Conservation (phyloP, 2,797 vertebrate species). For the Eulemur rubriventer region DNA sequence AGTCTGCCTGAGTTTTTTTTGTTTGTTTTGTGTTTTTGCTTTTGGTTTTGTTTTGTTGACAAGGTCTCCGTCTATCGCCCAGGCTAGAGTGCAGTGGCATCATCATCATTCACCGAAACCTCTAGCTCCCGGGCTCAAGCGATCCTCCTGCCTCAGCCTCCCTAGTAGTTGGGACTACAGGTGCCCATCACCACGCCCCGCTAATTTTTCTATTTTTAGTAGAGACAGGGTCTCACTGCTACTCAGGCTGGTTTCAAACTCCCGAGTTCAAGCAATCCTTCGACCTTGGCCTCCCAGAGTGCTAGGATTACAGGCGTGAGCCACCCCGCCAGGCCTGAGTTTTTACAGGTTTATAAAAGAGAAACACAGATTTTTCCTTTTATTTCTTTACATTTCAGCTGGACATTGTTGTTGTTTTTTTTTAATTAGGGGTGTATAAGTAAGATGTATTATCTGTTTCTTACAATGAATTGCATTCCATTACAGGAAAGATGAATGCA, state of each 20-base stretch:
- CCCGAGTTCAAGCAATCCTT: background rate
- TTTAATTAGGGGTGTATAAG: background rate
- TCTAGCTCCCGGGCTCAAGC: background rate
- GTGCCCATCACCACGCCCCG: background rate
- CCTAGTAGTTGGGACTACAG: background rate
- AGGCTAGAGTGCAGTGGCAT: background rate
- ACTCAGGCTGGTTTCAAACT: background rate
- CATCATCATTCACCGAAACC: background rate
- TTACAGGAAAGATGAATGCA: background rate
- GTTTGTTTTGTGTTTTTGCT: background rate
- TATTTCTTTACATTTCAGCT: background rate
- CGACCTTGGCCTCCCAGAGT: background rate
- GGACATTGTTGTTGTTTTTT: background rate
- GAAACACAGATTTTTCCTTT: background rate
- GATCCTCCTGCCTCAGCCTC: background rate
- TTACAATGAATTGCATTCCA: background rate
- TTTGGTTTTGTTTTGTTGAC: background rate
- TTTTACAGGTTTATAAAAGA: background rate
- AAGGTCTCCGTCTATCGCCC: background rate
- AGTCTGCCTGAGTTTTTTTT: background rate
- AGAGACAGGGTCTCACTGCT: background rate
- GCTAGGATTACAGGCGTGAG: background rate
- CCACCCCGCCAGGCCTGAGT: background rate
- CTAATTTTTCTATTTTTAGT: background rate
- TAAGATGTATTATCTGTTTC: background rate